Percentiles rank a stretch among this genome's conserved stretches.
phyloP scores from a whole-genome alignment of 2,113 vertebrate genomes.

The Paracanthobrama guichenoti region DNA sequence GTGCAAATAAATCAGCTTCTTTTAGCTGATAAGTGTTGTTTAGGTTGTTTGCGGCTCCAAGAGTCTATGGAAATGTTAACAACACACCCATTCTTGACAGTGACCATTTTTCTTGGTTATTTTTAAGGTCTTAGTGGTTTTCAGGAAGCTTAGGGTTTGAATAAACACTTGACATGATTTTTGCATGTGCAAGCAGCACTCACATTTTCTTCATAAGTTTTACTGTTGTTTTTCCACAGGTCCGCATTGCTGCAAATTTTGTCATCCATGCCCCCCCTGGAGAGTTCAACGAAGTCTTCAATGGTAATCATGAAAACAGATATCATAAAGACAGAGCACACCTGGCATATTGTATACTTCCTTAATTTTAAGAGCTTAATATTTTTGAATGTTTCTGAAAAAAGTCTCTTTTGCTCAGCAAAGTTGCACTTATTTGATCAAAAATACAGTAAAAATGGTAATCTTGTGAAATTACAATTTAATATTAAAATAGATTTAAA shows the following conservation, averaged over 20 bases:
- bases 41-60: neutral
- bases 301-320: constrained; percentile 75
- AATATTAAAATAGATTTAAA: neutral
- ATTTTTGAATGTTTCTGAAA: neutral
- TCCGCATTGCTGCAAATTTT: constrained; percentile 92
- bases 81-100: neutral
- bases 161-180: constrained; percentile 8
- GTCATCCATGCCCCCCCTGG: constrained; percentile 93
- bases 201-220: neutral
- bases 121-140: neutral
- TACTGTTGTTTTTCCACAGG: constrained; percentile 65
- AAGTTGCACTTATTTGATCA: neutral
- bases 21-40: neutral
- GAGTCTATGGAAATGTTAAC: neutral
- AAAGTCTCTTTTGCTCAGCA: neutral
- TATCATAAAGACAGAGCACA: neutral
- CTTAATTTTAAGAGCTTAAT: neutral
- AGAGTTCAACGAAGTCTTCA: constrained; percentile 97
- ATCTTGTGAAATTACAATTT: neutral
- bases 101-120: neutral
- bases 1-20: neutral
- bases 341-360: neutral
- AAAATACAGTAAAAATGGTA: neutral
- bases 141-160: neutral
- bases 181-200: neutral